Conservation (phyloP, 2,797 vertebrate genomes). For the Thaleichthys pacificus region DNA sequence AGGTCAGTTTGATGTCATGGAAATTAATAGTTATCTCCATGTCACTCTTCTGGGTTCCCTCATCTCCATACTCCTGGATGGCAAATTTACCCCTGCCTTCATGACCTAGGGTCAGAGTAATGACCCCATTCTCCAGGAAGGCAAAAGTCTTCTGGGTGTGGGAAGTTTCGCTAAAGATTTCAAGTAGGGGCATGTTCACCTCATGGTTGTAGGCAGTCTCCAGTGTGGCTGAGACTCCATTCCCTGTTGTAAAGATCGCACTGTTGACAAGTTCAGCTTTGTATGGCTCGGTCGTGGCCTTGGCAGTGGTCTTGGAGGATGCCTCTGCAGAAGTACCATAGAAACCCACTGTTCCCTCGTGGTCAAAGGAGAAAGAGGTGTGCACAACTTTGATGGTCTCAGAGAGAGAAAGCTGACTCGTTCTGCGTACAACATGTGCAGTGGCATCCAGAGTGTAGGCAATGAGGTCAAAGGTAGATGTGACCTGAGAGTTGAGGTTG, state of each 20-base stretch:
- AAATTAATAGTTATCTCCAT: slow-evolving; percentile 74
- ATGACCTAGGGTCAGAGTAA: slow-evolving; percentile 73
- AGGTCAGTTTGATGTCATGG: slow-evolving; percentile 71
- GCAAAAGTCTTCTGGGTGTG: slow-evolving; percentile 76
- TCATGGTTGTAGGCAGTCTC: slow-evolving; percentile 80
- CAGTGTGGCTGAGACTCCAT: slow-evolving; percentile 74
- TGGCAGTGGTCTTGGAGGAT: slow-evolving; percentile 77
- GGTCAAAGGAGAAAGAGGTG: slow-evolving; percentile 76
- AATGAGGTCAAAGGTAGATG: slow-evolving; percentile 76
- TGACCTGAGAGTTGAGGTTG: slow-evolving; percentile 76
- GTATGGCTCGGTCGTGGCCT: slow-evolving; percentile 73
- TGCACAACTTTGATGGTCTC: slow-evolving; percentile 81
- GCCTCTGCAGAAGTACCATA: slow-evolving; percentile 68
- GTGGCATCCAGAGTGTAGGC: slow-evolving; percentile 80
- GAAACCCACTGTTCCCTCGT: slow-evolving; percentile 72
- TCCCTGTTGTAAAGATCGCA: slow-evolving; percentile 68
- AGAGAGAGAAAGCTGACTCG: slow-evolving; percentile 74
- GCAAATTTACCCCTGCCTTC: slow-evolving; percentile 78
- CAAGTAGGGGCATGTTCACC: slow-evolving; percentile 75
- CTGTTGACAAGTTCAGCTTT: slow-evolving; percentile 75
- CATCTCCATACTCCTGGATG: slow-evolving; percentile 74
- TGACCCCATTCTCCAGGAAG: slow-evolving; percentile 68
- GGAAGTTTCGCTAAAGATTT: slow-evolving; percentile 77
- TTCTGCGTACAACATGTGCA: slow-evolving; percentile 74
- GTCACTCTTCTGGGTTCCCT: slow-evolving; percentile 76